Percentiles rank a stretch among this genome's conserved stretches.
Conservation (phyloP, 2,113 vertebrate species). For the Cynoglossus semilaevis region DNA sequence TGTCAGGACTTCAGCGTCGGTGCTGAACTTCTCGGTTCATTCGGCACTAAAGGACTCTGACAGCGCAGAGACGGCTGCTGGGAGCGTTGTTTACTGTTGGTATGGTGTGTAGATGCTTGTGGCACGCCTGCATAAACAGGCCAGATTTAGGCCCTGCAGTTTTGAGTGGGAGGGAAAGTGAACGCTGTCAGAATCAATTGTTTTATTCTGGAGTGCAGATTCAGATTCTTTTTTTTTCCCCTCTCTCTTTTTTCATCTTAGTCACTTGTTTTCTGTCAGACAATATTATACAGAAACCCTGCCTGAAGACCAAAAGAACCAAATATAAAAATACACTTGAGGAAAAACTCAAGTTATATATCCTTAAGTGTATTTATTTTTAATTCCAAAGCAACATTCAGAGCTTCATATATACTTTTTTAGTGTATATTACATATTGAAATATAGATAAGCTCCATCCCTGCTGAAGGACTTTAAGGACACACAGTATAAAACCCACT, state of each 20-base stretch:
- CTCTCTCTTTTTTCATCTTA: conserved; percentile 5
- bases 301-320: conserved; percentile 39
- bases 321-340: not conserved
- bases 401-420: no score
- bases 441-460: no score
- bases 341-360: no score
- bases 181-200: conserved; percentile 36
- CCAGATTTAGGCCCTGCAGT: conserved; percentile 29
- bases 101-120: conserved; percentile 11
- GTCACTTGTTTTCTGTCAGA: conserved; percentile 13
- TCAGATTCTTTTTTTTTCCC: conserved; percentile 26
- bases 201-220: conserved; percentile 9
- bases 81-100: conserved; percentile 51
- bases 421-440: no score
- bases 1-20: conserved; percentile 28
- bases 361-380: no score
- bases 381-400: no score
- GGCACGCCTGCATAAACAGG: conserved; percentile 41
- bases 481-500: no score
- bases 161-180: not conserved
- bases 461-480: no score
- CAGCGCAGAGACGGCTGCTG: conserved; percentile 32
- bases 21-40: conserved; percentile 2
- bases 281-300: conserved; percentile 18
- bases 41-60: conserved; percentile 21